A percentile compares a stretch with the other conserved stretches of the same genome.
These are phyloP conservation scores for Drosophila pseudoobscura DNA, from an alignment of 1,140 invertebrate genomes.

Conservation along the genomic window DNA sequence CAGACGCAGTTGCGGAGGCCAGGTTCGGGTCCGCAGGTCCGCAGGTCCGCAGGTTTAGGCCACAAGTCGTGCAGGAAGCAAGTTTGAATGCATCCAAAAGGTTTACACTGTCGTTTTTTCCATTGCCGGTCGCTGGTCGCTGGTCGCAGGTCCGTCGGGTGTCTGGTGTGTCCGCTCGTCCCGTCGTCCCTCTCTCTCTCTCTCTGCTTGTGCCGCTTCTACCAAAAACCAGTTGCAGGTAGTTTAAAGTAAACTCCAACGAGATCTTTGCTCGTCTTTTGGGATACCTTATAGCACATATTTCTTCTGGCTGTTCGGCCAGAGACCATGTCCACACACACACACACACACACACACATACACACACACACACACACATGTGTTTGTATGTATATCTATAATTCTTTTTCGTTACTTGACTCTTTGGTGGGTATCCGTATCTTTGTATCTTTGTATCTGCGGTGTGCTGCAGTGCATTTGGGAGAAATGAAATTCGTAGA, in stretches of 20 bases:
- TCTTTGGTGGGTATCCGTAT: constrained; percentile 22
- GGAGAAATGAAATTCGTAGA: constrained; percentile 78
- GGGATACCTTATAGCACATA: constrained; percentile 63
- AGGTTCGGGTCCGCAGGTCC: constrained; percentile 32
- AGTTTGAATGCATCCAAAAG: constrained; percentile 74
- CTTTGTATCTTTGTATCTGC: constrained; percentile 33
- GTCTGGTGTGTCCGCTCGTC: not conserved
- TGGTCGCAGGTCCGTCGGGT: constrained; percentile 34
- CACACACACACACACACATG: constrained; percentile 25
- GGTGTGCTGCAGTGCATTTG: constrained; percentile 52
- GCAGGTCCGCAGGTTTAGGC: constrained; percentile 27
- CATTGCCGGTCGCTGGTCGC: constrained; percentile 16
- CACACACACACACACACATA: constrained; percentile 16
- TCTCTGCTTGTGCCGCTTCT: constrained; percentile 30
- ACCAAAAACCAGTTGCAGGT: constrained; percentile 77
- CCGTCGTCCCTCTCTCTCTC: not conserved
- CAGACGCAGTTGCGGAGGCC: constrained; percentile 16
- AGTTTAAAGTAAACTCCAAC: constrained; percentile 80
- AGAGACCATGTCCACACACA: constrained; percentile 18
- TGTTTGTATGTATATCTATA: constrained; percentile 33
- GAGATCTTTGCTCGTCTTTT: constrained; percentile 69
- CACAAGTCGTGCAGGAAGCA: constrained; percentile 76
- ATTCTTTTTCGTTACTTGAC: constrained; percentile 26
- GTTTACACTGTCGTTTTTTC: constrained; percentile 51
- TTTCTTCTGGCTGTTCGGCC: constrained; percentile 26